phyloP scores from a whole-genome alignment of 2,888 invertebrate species.

The Phortica okadai region DNA sequence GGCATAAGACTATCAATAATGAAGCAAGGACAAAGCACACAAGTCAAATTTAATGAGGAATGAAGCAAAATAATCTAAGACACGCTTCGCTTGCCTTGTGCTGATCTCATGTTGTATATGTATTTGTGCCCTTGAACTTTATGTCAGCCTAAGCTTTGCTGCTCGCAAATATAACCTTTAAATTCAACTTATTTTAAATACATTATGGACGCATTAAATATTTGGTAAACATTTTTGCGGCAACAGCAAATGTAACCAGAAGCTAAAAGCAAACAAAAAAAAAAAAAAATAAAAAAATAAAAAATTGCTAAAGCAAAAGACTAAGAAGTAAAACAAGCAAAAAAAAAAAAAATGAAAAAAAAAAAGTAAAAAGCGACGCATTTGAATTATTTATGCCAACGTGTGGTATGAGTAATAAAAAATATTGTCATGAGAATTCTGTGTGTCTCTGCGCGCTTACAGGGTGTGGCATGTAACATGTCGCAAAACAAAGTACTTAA shows the following conservation, averaged over 20 bases:
- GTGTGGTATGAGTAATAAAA: neutral
- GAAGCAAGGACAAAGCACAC: too few species aligned
- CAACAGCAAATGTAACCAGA: neutral
- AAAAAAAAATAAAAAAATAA: neutral
- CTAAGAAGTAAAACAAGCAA: neutral
- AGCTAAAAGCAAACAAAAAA: neutral
- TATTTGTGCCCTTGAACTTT: too few species aligned
- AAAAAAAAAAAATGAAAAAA: neutral
- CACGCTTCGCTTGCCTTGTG: too few species aligned
- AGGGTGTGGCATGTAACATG: neutral
- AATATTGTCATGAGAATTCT: neutral
- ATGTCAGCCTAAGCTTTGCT: too few species aligned
- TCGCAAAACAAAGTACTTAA: too few species aligned
- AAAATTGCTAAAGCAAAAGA: neutral
- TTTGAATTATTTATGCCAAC: conserved; percentile 14
- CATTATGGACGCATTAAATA: too few species aligned
- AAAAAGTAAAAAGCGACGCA: neutral
- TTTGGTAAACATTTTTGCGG: neutral
- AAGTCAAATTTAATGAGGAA: too few species aligned
- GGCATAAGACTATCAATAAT: too few species aligned
- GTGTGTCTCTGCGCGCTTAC: neutral
- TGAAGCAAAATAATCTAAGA: too few species aligned
- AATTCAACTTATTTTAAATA: too few species aligned
- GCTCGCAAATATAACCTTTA: too few species aligned
- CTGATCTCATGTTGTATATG: too few species aligned